Evolutionary conservation across 1,140 invertebrate species (phyloP), one percentile per base, ranked within the genome.

Genomic region (Semibalanus balanoides): DNA sequence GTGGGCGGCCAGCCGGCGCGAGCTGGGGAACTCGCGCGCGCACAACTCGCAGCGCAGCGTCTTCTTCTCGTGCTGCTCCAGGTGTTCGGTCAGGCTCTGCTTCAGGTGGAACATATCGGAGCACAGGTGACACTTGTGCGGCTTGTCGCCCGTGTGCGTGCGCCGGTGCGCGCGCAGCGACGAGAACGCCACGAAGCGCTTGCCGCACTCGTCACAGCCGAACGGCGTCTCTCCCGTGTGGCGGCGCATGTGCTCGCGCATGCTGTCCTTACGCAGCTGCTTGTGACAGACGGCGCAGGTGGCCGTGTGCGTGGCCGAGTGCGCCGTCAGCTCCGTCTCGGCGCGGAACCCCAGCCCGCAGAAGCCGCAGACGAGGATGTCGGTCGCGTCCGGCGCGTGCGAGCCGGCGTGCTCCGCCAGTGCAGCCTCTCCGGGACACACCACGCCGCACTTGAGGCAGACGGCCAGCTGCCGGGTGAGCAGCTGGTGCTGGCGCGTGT

Each of bases 151-250:
- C 17, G 81, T 83, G 78, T 84, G 83, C 40, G 82, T 83, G 70
- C 82, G 81, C 74, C 83, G 79, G 73, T 84, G 83, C 30, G 81
- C 80, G 25, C 80, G 79, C 40, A 83, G 73, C 76, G 79, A 78
- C 71, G 79, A 80, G 29, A 78, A 78, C 28, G 79, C 79, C 51
- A 79, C 78, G 74, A 80, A 80, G 76, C 78, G 76, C 40, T 78
- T 78, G 43, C 78, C 78, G 75, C 80, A 80, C 70, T 78, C 78
- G 69, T 80, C 80, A 76, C 80, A 98, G 78, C 91, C 91, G 84
- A 95, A 97, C 0, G 95, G 95, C 81, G 97, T 97, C 83, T 97
- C 94, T n/a, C 95, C 92, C 72, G 92, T 94, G 81, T 94, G 93
- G 0, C 92, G 93, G 71, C 92, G 86, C 77, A 94, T 93, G 82